phyloP scores from a whole-genome alignment of 2,797 vertebrate species.

The Pangasius djambal region DNA sequence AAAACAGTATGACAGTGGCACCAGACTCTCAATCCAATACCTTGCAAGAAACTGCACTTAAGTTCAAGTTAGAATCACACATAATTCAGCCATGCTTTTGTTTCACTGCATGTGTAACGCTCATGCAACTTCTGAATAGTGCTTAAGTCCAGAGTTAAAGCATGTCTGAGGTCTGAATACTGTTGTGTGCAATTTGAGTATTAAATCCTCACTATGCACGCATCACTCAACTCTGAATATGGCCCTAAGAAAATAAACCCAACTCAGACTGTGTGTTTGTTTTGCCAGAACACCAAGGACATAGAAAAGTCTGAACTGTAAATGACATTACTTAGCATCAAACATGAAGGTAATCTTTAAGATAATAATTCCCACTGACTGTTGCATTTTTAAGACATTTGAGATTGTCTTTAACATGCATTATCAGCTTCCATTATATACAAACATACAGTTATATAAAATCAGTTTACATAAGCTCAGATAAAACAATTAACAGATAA shows the following conservation, averaged over 20 bases:
- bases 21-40: not conserved
- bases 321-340: not conserved
- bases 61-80: not conserved
- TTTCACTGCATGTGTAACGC: not conserved
- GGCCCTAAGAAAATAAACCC: not conserved
- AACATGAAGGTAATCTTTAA: not conserved
- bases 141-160: not conserved
- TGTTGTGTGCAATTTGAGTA: not conserved
- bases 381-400: not conserved
- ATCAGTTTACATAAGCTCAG: not conserved
- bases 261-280: not conserved
- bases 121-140: not conserved
- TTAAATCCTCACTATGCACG: not conserved
- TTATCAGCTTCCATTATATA: not conserved
- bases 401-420: not conserved
- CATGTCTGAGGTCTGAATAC: not conserved
- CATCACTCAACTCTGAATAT: not conserved
- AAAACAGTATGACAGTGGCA: not conserved
- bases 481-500: not conserved
- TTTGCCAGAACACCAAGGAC: not conserved
- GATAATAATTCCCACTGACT: conserved; percentile 1
- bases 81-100: not conserved
- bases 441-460: not conserved
- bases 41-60: not conserved
- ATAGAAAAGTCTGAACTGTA: not conserved